Evolutionary conservation across 2,888 invertebrate species (phyloP).

Genomic region (Ecliptopera silaceata): DNA sequence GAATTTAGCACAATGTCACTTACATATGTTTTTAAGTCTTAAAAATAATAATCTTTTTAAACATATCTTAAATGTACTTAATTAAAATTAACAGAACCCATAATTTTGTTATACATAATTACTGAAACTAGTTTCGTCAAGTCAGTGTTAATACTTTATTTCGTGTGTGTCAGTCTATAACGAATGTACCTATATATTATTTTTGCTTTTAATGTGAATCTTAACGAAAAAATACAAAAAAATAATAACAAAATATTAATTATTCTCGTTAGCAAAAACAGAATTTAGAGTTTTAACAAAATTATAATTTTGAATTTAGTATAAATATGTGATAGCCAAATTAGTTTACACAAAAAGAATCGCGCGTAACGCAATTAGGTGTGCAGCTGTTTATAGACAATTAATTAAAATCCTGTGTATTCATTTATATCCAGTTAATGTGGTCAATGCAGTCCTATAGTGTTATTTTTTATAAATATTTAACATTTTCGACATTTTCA

Average conservation of each 20-base stretch:
- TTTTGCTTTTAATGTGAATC: too few relatives aligned
- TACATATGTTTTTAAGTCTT: background rate
- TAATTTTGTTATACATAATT: background rate
- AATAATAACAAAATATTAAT: too few relatives aligned
- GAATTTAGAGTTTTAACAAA: too few relatives aligned
- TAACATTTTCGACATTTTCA: constrained; percentile 19
- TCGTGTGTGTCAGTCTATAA: background rate
- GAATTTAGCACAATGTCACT: background rate
- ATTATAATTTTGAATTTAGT: too few relatives aligned
- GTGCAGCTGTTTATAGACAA: too few relatives aligned
- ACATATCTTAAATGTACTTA: background rate
- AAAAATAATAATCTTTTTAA: background rate
- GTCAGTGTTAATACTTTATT: background rate
- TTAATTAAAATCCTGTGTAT: background rate
- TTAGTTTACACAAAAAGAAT: background rate
- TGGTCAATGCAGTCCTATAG: background rate
- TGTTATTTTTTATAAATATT: constrained; percentile 18
- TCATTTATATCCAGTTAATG: background rate
- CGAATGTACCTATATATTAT: too few relatives aligned
- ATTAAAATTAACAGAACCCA: background rate
- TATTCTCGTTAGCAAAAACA: too few relatives aligned
- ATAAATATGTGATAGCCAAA: too few relatives aligned
- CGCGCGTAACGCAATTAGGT: background rate
- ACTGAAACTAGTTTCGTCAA: background rate
- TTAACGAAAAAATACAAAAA: too few relatives aligned